Evolutionary conservation across 2,797 vertebrate genomes (phyloP).

Genomic region (Acipenser transmontanus): DNA sequence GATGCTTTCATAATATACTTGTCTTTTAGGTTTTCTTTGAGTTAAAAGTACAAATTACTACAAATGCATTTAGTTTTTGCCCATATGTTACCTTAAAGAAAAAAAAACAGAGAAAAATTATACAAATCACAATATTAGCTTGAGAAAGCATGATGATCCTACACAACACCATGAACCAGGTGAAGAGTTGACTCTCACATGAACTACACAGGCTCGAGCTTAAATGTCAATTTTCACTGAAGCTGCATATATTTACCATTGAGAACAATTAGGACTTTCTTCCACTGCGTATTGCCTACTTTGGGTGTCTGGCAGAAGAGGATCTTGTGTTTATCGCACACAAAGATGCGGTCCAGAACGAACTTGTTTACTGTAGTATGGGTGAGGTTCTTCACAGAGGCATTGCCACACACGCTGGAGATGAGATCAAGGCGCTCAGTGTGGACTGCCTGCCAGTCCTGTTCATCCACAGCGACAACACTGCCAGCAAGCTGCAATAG

Average conservation of each 20-base stretch:
- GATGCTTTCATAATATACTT: too few species aligned
- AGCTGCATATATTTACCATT: slow-evolving; percentile 66
- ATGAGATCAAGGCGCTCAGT: slow-evolving; percentile 71
- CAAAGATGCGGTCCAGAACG: slow-evolving; percentile 92
- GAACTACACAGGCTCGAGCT: too few species aligned
- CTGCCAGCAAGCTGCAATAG: slow-evolving; percentile 36
- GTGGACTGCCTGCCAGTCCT: slow-evolving; percentile 55
- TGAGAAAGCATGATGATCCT: too few species aligned
- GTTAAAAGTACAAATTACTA: too few species aligned
- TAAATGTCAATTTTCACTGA: too few species aligned
- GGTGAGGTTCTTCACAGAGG: slow-evolving; percentile 73
- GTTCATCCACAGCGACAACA: slow-evolving; percentile 17
- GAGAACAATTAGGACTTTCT: slow-evolving; percentile 95
- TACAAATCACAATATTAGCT: too few species aligned
- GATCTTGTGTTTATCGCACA: slow-evolving; percentile 94
- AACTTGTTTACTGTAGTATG: slow-evolving; percentile 82
- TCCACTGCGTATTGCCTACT: slow-evolving; percentile 98
- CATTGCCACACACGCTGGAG: slow-evolving; percentile 70
- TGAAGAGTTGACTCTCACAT: too few species aligned
- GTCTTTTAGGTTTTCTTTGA: too few species aligned
- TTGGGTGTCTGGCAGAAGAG: slow-evolving; percentile 98
- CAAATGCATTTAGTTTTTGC: too few species aligned
- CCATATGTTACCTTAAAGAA: too few species aligned
- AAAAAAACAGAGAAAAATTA: too few species aligned
- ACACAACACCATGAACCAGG: too few species aligned